A percentile compares a stretch with the other conserved stretches of the same genome.
Evolutionary conservation across 2,113 vertebrate species (phyloP).

Genomic region (Melierax canorus): DNA sequence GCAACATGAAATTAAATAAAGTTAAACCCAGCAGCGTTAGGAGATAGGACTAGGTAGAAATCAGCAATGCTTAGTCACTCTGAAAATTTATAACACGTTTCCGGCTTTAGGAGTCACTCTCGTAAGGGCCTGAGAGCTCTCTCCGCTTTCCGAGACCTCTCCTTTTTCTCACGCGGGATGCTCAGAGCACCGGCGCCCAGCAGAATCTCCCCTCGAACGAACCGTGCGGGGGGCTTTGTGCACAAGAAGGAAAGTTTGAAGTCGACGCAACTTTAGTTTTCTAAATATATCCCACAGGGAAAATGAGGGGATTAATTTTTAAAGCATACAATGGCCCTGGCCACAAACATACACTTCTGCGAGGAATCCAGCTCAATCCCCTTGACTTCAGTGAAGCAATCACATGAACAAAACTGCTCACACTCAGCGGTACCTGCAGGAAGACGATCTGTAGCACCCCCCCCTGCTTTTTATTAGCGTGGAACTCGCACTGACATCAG

Average conservation of each 20-base stretch:
- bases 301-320: neutral
- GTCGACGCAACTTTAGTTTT: accelerated
- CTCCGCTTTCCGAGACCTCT: neutral
- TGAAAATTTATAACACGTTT: neutral
- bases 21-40: neutral
- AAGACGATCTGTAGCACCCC: neutral
- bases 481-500: neutral
- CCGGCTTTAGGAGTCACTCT: neutral
- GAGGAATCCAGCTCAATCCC: neutral
- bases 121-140: neutral
- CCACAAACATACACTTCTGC: accelerated
- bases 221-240: neutral
- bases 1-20: neutral
- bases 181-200: neutral
- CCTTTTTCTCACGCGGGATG: neutral
- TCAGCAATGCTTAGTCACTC: neutral
- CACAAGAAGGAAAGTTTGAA: neutral
- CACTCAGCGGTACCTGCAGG: neutral
- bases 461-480: neutral
- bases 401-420: neutral
- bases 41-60: neutral
- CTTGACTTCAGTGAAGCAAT: neutral
- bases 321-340: neutral
- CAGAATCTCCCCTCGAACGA: neutral
- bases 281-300: neutral